Evolutionary conservation across 1,140 invertebrate genomes (phyloP), one percentile per base, ranked within the genome.

Genomic region (Neodiprion lecontei): DNA sequence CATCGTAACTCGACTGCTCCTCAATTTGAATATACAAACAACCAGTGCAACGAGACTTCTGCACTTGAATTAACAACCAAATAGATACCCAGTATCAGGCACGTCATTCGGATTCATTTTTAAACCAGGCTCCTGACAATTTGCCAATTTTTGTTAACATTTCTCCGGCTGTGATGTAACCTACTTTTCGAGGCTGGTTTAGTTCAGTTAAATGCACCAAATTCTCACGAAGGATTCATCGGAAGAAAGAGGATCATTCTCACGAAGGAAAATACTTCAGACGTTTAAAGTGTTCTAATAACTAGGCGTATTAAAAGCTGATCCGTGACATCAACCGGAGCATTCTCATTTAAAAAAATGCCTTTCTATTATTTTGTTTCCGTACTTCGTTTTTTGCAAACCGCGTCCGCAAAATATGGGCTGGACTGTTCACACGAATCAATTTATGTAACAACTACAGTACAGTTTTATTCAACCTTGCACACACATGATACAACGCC

Each of bases 61-160:
- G 53, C 53, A 61, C 11, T 12, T 61, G 11, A 17, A 17, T 14
- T 61, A 61, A 61, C n/a, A 61, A 61, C 11, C n/a, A 61, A 61
- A 61, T 17, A 61, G 53, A 61, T 61, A 61, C 53, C 28, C 28
- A 5, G n/a, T 61, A 61, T 61, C 53, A 14, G 11, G 53, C 11
- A 14, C 53, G 53, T 61, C 21, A 69, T 69, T 76, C 69, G n/a
- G 67, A 49, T 74, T 75, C 61, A 23, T 70, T 78, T 74, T 74
- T 73, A 76, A 80, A 73, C 65, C 48, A 72, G 10, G 48, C 49
- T 21, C 50, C 78, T 79, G 80, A 77, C 74, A 77, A 68, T 77
- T 76, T 76, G 78, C 79, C 80, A 82, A 48, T 79, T 78, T 77
- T 74, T 73, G 67, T 69, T 69, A 21, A 47, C 21, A 69, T 23